Conservation (phyloP, 2,113 vertebrate species). For the Dipodomys stephensi region DNA sequence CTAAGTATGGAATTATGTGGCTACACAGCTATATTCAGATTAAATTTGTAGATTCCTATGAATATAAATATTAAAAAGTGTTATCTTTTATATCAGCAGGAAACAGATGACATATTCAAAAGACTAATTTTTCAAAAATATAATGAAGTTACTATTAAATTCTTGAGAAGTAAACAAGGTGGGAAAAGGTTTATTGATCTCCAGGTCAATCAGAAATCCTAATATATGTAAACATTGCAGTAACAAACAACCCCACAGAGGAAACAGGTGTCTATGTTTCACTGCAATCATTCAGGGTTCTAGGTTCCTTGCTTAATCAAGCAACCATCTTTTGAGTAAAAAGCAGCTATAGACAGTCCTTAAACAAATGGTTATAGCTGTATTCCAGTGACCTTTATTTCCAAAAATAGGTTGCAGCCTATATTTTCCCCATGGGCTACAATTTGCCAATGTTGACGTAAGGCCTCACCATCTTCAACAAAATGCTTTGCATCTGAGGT, state of each 20-base stretch:
- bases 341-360: slow-evolving; percentile 22
- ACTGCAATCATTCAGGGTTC: neutral
- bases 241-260: neutral
- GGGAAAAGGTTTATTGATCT: neutral
- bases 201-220: neutral
- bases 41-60: neutral
- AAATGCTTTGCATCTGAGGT: slow-evolving; percentile 20
- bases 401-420: neutral
- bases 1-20: neutral
- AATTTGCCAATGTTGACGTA: neutral
- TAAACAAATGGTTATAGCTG: neutral
- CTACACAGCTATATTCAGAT: neutral
- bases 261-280: neutral
- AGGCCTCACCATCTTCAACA: neutral
- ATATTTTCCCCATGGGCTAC: neutral
- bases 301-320: neutral
- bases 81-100: neutral
- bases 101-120: neutral
- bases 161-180: neutral
- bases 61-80: slow-evolving; percentile 36
- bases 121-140: slow-evolving; percentile 5
- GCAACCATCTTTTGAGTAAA: neutral
- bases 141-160: slow-evolving; percentile 8
- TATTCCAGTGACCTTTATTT: slow-evolving; percentile 20
- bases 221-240: neutral